These are phyloP conservation scores for Kuschelorhynchus macadamiae DNA, from an alignment of 2,888 invertebrate species.

Conservation along the genomic window DNA sequence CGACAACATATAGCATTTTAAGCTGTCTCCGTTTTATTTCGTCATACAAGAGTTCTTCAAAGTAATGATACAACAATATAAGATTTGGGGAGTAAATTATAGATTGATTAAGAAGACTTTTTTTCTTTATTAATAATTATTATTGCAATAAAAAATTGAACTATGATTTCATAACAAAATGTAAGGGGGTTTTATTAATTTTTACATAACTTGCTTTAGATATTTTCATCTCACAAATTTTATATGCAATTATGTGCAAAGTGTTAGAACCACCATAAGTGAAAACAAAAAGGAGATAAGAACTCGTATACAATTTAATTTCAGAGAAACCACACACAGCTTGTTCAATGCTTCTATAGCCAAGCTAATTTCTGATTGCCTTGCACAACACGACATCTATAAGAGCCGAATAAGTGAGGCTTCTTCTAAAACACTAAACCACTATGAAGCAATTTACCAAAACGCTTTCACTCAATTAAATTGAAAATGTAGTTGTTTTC, in stretches of 20 bases:
- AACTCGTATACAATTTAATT: not conserved
- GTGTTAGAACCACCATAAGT: no score
- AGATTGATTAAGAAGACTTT: no score
- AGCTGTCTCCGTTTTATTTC: slow-evolving; percentile 7
- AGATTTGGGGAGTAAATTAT: no score
- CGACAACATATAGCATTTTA: slow-evolving; percentile 31
- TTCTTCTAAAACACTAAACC: slow-evolving; percentile 63
- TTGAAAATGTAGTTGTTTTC: slow-evolving; percentile 1
- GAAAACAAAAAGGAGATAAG: no score
- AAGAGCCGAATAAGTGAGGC: slow-evolving; percentile 68
- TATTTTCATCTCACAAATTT: no score
- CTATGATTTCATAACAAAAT: no score
- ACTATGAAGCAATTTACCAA: slow-evolving; percentile 26
- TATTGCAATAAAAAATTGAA: no score
- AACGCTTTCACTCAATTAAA: slow-evolving; percentile 1
- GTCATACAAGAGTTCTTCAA: slow-evolving; percentile 6
- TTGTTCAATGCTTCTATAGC: slow-evolving; percentile 55
- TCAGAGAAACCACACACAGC: slow-evolving; percentile 12
- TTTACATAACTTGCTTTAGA: no score
- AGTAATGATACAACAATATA: no score
- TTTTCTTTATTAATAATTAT: no score
- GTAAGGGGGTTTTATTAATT: no score
- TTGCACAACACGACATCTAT: slow-evolving; percentile 69
- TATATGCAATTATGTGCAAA: no score
- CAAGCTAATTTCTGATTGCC: slow-evolving; percentile 67